Evolutionary conservation across 1,140 invertebrate genomes (phyloP), one percentile per base, ranked within the genome.

Genomic region (Heliconius eleuchia): DNA sequence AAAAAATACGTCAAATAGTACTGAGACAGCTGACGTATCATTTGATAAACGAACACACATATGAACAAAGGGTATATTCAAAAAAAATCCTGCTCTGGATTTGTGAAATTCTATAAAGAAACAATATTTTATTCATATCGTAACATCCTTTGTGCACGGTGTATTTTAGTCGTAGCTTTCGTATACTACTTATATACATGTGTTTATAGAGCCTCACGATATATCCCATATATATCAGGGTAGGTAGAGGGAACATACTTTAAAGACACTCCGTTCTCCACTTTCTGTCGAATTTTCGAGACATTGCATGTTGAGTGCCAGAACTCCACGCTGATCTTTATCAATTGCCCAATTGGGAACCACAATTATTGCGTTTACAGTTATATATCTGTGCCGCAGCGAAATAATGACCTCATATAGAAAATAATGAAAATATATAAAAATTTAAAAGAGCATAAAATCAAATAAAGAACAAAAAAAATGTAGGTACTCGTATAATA

Each of bases 91-190:
- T 60, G 8, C 57, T n/a, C 23, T 27, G 23, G 23, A 60, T 27
- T 27, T 60, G n/a, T 2, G 57, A 27, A 60, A 27, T 60, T 60
- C 57, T 60, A 60, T n/a, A 27, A 27, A 60, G 57, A 13, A 9
- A 8, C 9, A 27, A 60, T 60, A 60, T 60, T 60, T 60, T 60
- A 60, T 60, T 60, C 57, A 60, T 60, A 60, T 60, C 57, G 13
- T 60, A 60, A 60, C 57, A 13, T 60, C 57, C 9, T 60, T 57
- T 60, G 57, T 60, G 9, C 57, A 27, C 57, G 9, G n/a, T 60
- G n/a, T 2, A 13, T 23, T 55, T 27, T 60, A 27, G 23, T 60
- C 57, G 9, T 27, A 60, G 55, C n/a, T 1, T 19, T 19, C 55
- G 5, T 50, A 50, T 50, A 18, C 46, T 57, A n/a, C 55, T 19